Conservation (phyloP, 2,888 invertebrate species). For the Oxyteleia sp. region DNA sequence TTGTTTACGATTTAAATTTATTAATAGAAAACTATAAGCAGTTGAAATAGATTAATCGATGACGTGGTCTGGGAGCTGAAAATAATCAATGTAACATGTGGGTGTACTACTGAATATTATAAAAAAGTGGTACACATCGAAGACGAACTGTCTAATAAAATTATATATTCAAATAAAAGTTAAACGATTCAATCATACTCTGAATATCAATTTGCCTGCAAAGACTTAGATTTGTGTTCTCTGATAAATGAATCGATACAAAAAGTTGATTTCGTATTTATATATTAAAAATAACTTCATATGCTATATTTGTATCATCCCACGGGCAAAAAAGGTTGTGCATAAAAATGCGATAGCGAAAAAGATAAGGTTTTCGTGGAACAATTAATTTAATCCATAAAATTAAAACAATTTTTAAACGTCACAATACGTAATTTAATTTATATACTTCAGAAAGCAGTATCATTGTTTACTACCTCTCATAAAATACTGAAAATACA, state of each 20-base stretch:
- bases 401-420: not conserved
- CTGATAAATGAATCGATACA: conserved; percentile 16
- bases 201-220: conserved; percentile 40
- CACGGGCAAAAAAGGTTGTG: too few relatives aligned
- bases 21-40: not conserved
- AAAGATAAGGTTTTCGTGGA: not conserved
- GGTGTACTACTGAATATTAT: conserved; percentile 46
- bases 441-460: conserved; percentile 37
- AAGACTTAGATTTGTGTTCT: conserved; percentile 30
- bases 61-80: conserved; percentile 14
- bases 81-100: conserved; percentile 36
- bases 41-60: conserved; percentile 54
- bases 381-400: not conserved
- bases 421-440: conserved; percentile 35
- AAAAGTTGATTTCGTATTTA: conserved; percentile 17
- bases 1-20: conserved; percentile 14
- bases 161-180: conserved; percentile 45
- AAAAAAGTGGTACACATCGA: conserved; percentile 39
- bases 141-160: conserved; percentile 47
- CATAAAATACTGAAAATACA: conserved; percentile 34
- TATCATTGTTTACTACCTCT: conserved; percentile 36
- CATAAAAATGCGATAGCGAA: not conserved
- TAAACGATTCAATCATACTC: conserved; percentile 33
- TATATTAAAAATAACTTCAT: not conserved
- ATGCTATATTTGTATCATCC: not conserved